Evolutionary conservation across 2,797 vertebrate species (phyloP), one percentile per base, ranked within the genome.

Genomic region (Petrocephalus sullivani): DNA sequence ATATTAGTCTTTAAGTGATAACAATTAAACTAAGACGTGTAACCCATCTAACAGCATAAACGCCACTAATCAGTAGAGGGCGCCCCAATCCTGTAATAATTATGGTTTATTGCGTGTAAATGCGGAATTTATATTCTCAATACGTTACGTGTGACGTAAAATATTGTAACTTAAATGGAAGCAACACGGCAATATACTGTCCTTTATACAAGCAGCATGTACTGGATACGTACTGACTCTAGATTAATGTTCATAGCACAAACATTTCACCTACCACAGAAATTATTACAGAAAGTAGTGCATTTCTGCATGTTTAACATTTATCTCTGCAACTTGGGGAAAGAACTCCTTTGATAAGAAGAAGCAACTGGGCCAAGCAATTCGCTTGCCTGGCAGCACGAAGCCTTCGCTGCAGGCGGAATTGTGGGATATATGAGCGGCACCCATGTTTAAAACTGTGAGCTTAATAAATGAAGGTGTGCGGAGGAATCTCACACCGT

Each of bases 51-150:
- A 84, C 54, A 23, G 28, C 54, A 9, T 57, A 23, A 9, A 57
- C n/a, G 53, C 33, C 33, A 75, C 37, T 19, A 54, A 64, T 88
- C 88, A 56, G 83, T 56, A 71, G 88, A 88, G 83, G 88, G 88
- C 88, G 88, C 84, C 64, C n/a, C 33, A 75, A 57, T 88, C 46
- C 64, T 75, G 53, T 64, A 37, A 28, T 71, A 19, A 87, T 33
- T 9, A 33, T 21, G 49, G 21, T 71, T 41, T 23, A 28, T 53
- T 46, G 33, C 85, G 49, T 57, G 28, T 4, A 46, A 60, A 86
- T 61, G 14, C 41, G 58, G 37, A 46, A 49, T 86, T 64, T 28
- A 67, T 64, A 87, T 87, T 64, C 60, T 16, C 6, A n/a, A 67
- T 51, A 41, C 86, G 37, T 64, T 87, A 41, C 37, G 57, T 86